These are phyloP conservation scores for Zaprionus ghesquierei DNA, from an alignment of 1,140 invertebrate genomes.

Conservation along the genomic window DNA sequence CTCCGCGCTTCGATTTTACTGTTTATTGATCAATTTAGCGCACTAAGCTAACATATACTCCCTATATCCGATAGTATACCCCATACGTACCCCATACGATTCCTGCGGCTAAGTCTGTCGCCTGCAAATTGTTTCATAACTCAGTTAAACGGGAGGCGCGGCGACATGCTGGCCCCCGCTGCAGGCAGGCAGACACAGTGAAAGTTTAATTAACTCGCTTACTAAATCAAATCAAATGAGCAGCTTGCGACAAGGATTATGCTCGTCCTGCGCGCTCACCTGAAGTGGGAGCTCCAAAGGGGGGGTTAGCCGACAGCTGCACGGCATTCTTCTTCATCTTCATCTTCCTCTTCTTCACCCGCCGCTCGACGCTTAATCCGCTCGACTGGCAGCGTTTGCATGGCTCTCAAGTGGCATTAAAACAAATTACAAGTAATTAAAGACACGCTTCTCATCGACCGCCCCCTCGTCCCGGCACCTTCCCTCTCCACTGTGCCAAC, in stretches of 20 bases:
- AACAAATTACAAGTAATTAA: constrained; percentile 81
- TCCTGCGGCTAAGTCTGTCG: neutral
- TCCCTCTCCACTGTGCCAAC: neutral
- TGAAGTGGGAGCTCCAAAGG: neutral
- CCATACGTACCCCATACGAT: too few relatives aligned
- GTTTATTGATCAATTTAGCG: constrained; percentile 49
- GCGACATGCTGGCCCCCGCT: constrained; percentile 16
- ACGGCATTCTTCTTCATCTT: constrained; percentile 11
- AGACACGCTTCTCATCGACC: constrained; percentile 50
- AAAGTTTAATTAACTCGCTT: constrained; percentile 74
- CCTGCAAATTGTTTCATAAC: constrained; percentile 70
- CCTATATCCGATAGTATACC: neutral
- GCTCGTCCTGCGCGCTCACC: neutral
- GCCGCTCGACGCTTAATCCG: constrained; percentile 41
- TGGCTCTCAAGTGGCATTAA: constrained; percentile 68
- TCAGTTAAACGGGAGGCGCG: constrained; percentile 64
- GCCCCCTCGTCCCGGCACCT: neutral
- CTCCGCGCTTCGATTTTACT: constrained; percentile 58
- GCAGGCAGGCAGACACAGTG: constrained; percentile 30
- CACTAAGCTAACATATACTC: neutral
- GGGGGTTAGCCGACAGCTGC: neutral
- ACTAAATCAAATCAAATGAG: constrained; percentile 76
- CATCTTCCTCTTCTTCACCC: too few relatives aligned
- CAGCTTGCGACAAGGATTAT: constrained; percentile 50
- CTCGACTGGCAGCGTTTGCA: constrained; percentile 37